A percentile compares a stretch with the other conserved stretches of the same genome.
Evolutionary conservation across 2,113 vertebrate species (phyloP).

Genomic region (Agapornis roseicollis): DNA sequence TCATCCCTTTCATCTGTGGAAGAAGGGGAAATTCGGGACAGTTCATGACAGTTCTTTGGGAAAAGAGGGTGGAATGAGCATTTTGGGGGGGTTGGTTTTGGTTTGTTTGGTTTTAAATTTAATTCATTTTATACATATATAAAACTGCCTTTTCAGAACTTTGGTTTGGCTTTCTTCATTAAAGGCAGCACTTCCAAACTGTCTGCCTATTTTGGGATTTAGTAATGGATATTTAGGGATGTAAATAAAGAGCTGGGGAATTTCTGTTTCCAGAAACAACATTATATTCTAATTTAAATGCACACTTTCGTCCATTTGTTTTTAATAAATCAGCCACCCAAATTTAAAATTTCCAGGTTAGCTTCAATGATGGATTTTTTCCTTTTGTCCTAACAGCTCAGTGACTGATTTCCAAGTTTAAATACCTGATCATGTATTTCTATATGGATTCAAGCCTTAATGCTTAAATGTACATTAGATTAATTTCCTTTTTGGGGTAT

Average conservation of each 20-base stretch:
- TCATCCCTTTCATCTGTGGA: conserved; percentile 64
- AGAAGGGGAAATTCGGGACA: conserved; percentile 67
- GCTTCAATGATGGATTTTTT: not conserved
- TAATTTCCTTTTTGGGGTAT: not conserved
- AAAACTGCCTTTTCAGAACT: not conserved
- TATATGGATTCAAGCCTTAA: not conserved
- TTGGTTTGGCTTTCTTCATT: not conserved
- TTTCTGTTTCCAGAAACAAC: not conserved
- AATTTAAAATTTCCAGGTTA: not conserved
- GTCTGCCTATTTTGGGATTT: not conserved
- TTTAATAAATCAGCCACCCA: not conserved
- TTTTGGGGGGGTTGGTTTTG: not conserved
- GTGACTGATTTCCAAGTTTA: not conserved
- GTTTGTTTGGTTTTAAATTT: not conserved
- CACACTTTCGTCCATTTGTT: not conserved
- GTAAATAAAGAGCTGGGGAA: not conserved
- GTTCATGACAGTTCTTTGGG: conserved; percentile 6
- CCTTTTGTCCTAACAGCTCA: not conserved
- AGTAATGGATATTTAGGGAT: not conserved
- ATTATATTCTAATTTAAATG: not conserved
- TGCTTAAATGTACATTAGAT: not conserved
- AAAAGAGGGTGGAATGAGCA: not conserved
- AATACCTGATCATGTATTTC: not conserved
- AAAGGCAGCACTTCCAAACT: not conserved
- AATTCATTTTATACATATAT: not conserved